Percentiles rank a stretch among this genome's conserved stretches.
Conservation (phyloP, 1,140 invertebrate species). For the Drosophila pseudoobscura region DNA sequence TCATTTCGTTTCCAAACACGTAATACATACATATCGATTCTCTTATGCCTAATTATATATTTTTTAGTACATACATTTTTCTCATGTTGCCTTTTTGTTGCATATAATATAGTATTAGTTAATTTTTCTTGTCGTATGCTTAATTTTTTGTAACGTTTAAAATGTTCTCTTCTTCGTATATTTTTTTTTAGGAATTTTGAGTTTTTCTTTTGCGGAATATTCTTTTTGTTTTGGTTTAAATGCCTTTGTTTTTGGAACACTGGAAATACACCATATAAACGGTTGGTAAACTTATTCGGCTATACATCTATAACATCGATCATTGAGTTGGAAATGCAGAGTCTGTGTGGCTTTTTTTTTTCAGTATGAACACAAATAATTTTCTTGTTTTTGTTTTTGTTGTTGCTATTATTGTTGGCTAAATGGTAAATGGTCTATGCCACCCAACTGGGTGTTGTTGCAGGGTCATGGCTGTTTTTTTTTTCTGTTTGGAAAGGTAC, state of each 20-base stretch:
- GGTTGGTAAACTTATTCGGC: conserved; percentile 37
- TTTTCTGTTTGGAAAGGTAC: conserved; percentile 70
- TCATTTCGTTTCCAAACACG: conserved; percentile 31
- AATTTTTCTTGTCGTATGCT: conserved; percentile 34
- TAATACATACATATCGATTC: conserved; percentile 46
- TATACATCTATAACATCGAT: conserved; percentile 18
- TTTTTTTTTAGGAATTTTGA: conserved; percentile 68
- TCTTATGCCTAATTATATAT: conserved; percentile 52
- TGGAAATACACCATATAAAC: conserved; percentile 19
- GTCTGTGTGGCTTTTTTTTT: conserved; percentile 19
- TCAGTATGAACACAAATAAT: conserved; percentile 59
- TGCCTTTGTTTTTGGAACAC: conserved; percentile 39
- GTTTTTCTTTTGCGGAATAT: conserved; percentile 73
- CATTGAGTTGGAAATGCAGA: conserved; percentile 38
- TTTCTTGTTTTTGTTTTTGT: conserved; percentile 32
- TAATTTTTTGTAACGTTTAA: conserved; percentile 54
- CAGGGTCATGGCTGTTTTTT: conserved; percentile 20
- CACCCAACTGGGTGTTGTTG: too few species aligned
- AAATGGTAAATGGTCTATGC: conserved; percentile 3
- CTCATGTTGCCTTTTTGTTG: conserved; percentile 28
- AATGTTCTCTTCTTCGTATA: conserved; percentile 33
- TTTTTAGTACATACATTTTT: conserved; percentile 53
- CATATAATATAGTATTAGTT: conserved; percentile 51
- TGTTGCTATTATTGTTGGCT: conserved; percentile 36
- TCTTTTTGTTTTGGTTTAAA: conserved; percentile 28